Percentiles rank a stretch among this genome's conserved stretches.
phyloP scores from a whole-genome alignment of 2,888 invertebrate species.

The Troglohyphantes excavatus region DNA sequence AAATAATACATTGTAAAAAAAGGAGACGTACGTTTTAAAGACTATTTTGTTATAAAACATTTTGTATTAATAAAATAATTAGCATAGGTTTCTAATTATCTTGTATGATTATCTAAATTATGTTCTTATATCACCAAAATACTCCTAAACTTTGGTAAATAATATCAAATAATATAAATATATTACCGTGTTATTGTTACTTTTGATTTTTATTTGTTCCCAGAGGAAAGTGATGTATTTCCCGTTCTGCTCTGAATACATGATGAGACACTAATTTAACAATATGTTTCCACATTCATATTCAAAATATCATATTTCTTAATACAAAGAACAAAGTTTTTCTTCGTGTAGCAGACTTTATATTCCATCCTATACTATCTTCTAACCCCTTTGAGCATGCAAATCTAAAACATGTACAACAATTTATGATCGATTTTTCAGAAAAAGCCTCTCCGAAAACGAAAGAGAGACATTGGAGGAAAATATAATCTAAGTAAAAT shows the following conservation, averaged over 20 bases:
- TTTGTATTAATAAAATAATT: too few species aligned
- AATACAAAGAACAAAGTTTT: not conserved
- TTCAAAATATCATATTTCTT: not conserved
- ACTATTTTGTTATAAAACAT: too few species aligned
- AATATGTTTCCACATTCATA: not conserved
- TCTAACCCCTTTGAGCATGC: not conserved
- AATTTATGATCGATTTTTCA: not conserved
- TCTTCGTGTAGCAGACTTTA: not conserved
- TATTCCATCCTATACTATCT: not conserved
- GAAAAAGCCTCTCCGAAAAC: not conserved
- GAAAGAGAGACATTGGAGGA: not conserved
- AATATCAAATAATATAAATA: too few species aligned
- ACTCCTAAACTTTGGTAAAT: too few species aligned
- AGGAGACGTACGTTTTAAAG: too few species aligned
- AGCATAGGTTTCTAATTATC: too few species aligned
- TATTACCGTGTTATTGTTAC: too few species aligned
- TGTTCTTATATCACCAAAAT: too few species aligned
- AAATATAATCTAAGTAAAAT: slow-evolving; percentile 1
- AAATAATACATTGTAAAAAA: too few species aligned
- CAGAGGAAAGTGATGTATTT: not conserved
- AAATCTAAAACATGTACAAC: not conserved
- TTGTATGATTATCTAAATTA: too few species aligned
- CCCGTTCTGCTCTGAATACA: not conserved
- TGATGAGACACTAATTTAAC: not conserved
- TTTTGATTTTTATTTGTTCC: too few species aligned